Base-by-base conservation (phyloP, 2,113 vertebrate species). In the Ailurus styani region DNA sequence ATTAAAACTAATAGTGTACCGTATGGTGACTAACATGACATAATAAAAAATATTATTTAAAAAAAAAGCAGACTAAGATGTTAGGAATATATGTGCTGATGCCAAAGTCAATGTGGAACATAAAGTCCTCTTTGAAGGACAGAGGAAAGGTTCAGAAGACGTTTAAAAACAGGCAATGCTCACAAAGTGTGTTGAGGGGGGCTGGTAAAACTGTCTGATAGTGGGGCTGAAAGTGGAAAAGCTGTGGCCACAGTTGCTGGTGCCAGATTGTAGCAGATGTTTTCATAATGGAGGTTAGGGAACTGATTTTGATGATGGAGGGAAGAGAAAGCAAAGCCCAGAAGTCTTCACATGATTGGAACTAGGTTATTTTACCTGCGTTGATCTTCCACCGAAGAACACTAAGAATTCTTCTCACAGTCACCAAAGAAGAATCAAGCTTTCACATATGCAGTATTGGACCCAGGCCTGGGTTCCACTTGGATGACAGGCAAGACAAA, bases 81-180 rank as follows among this genome's bases (percentile, higher is more conserved):
- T 97, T 78, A 72, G 4, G 54, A 97, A 72, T 18, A 37, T 98
- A 96, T 68, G 27, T 40, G 50, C 57, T 96, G 93, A 91, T 54
- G 85, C 66, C 93, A 95, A 47, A 81, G 82, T 93, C 68, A 34
- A 29, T 45, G 79, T 42, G 42, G 17, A 60, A 95, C 87, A 90
- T 55, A 52, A 96, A 95, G 60, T 42, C 37, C 12, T 87, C 68
- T 90, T 29, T 23, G 64, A 81, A 68, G 17, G 21, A 79, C 13
- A 37, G 37, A 64, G 73, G 77, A 66, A 79, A 70, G 9, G 52
- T 42, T 87, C 54, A 47, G 29, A 79, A 54, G 50, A 91, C 5
- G 9, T 10, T 66, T 84, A 82, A 90, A 93, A 84, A 29, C 82
- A 68, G 60, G 57, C n/a, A 57, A 12, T 47, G 6, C 40, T 6